phyloP scores from a whole-genome alignment of 2,888 invertebrate species.

The Pseudococcus jackbeardsleyi region DNA sequence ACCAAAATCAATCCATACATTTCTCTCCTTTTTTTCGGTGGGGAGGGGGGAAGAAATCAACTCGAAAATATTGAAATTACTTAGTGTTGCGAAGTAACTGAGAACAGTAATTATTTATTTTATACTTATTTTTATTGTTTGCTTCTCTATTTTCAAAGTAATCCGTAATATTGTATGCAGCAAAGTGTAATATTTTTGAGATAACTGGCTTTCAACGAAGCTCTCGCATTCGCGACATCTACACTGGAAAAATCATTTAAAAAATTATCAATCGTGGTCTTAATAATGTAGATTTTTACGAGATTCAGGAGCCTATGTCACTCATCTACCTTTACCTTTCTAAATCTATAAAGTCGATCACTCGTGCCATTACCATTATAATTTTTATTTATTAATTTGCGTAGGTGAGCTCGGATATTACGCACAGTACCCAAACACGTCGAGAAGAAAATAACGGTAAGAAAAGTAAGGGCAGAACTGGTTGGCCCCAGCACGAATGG shows the following conservation, averaged over 20 bases:
- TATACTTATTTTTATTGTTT: not conserved
- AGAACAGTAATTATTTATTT: not conserved
- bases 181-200: conserved; percentile 34
- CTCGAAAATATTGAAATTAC: too few species aligned
- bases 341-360: too few species aligned
- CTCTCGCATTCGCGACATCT: not conserved
- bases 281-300: too few species aligned
- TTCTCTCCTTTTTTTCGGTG: too few species aligned
- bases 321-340: too few species aligned
- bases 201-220: conserved; percentile 24
- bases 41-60: too few species aligned
- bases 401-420: not conserved
- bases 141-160: conserved; percentile 17
- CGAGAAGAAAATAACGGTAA: conserved; percentile 65
- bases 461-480: conserved; percentile 87
- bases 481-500: conserved; percentile 98
- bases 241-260: conserved; percentile 9
- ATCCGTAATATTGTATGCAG: conserved; percentile 20
- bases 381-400: too few species aligned
- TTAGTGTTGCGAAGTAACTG: too few species aligned
- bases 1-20: too few species aligned
- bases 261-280: not conserved
- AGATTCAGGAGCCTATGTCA: too few species aligned
- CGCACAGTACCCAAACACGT: not conserved
- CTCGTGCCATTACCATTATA: too few species aligned